phyloP scores from a whole-genome alignment of 2,888 invertebrate genomes.

The Amblyjoppa proteus region DNA sequence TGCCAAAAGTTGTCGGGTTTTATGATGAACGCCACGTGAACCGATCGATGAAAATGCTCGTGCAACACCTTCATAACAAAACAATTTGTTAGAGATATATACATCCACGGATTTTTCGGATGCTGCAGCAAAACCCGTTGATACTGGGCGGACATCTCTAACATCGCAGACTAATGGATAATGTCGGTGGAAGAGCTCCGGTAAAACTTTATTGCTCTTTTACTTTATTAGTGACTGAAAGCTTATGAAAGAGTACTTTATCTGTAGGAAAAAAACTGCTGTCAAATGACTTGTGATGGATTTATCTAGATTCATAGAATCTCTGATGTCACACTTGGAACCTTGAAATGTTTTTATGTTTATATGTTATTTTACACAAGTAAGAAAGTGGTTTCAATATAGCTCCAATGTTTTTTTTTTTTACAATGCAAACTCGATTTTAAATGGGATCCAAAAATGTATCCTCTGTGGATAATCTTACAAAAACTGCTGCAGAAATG shows the following conservation, averaged over 20 bases:
- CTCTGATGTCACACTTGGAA: background rate
- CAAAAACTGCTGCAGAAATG: background rate
- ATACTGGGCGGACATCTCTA: background rate
- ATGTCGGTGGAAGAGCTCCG: background rate
- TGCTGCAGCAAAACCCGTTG: constrained; percentile 6
- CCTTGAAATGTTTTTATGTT: background rate
- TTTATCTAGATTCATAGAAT: background rate
- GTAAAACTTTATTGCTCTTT: background rate
- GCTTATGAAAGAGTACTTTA: background rate
- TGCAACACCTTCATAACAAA: constrained; percentile 89
- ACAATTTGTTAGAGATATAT: constrained; percentile 27
- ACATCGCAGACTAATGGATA: background rate
- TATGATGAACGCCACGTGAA: constrained; percentile 98
- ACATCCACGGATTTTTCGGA: constrained; percentile 1
- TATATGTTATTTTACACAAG: background rate
- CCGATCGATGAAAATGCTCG: constrained; percentile 97
- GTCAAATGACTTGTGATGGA: background rate
- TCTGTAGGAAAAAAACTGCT: background rate
- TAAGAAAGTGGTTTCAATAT: background rate
- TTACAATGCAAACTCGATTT: background rate
- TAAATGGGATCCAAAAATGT: background rate
- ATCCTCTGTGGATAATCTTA: background rate
- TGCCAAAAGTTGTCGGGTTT: constrained; percentile 99
- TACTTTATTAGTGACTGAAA: background rate
- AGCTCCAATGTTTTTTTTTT: background rate